Base-by-base conservation (phyloP, 2,113 vertebrate species). In the Rhea americana region DNA sequence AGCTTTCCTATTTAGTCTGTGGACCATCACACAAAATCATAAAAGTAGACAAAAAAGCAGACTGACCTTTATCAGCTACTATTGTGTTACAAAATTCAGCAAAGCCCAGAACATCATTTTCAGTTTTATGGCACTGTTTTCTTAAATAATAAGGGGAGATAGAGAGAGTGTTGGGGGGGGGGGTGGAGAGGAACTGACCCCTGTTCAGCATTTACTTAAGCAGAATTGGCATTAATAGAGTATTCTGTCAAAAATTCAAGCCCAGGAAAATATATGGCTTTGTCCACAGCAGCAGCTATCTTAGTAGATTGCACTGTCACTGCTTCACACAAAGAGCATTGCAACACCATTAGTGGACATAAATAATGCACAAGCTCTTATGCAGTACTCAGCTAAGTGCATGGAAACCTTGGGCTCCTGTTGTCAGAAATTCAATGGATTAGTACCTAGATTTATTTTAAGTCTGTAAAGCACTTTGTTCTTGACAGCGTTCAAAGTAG, bases 351-450 rank as follows among this genome's bases (percentile, higher is more conserved):
- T 99, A 99, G 98, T 98, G 98, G 97, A 96, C 98, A 99, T 99
- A 99, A 99, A 99, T 99, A 99, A 99, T 99, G 99, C 99, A 99
- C 97, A 98, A 97, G 97, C 97, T 97, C 97, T 98, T 98, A 98
- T 98, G 98, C 98, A 98, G 98, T 98, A 98, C 98, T 99, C 99
- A 98, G 98, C 99, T 99, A 99, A 99, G 98, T 99, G 99, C 98
- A 98, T 98, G 98, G 98, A 99, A 99, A 99, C 98, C 98, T 99
- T 99, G 98, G 98, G 98, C 98, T 99, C 98, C 98, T 98, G 98
- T 99, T 99, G 99, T 99, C 99, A 99, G 98, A 98, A 98, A 99
- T 98, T 99, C 98, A 98, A 98, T 99, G 99, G 99, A 99, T 99
- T 99, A 99, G 98, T 98, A 98, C 98, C 98, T 98, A 98, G 98